phyloP scores from a whole-genome alignment of 2,113 vertebrate species.

The Aphyosemion australe region DNA sequence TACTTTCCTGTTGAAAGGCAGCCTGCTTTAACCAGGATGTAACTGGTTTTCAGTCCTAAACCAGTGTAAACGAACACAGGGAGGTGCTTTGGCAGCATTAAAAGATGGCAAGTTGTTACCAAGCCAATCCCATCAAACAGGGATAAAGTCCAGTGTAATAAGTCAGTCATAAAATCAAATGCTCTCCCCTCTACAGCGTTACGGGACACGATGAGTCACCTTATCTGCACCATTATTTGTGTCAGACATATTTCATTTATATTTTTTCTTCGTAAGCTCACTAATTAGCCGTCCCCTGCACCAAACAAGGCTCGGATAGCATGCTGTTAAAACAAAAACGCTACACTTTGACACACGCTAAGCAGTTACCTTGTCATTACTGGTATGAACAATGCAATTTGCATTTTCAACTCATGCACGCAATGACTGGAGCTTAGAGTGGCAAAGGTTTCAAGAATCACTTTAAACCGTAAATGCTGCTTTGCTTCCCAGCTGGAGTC shows the following conservation, averaged over 20 bases:
- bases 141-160: constrained; percentile 57
- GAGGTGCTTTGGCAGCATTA: constrained; percentile 10
- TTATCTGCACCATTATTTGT: constrained; percentile 19
- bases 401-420: constrained; percentile 72
- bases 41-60: constrained; percentile 13
- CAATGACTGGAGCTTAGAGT: constrained; percentile 66
- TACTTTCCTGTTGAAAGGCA: neutral
- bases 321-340: constrained; percentile 32
- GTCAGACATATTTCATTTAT: neutral
- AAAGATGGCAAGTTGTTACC: constrained; percentile 26
- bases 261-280: neutral
- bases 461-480: constrained; percentile 32
- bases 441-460: constrained; percentile 45
- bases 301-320: constrained; percentile 56
- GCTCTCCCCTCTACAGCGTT: constrained; percentile 18
- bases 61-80: constrained; percentile 9
- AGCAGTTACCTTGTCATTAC: constrained; percentile 58
- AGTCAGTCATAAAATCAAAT: constrained; percentile 60
- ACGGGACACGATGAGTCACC: constrained; percentile 41
- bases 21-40: constrained; percentile 3
- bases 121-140: constrained; percentile 40
- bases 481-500: constrained; percentile 37
- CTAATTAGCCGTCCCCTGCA: constrained; percentile 2
- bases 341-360: constrained; percentile 55
- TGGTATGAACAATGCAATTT: constrained; percentile 67